Percentiles rank a stretch among this genome's conserved stretches.
Evolutionary conservation across 2,888 invertebrate species (phyloP).

Genomic region (Cryptops parisi): DNA sequence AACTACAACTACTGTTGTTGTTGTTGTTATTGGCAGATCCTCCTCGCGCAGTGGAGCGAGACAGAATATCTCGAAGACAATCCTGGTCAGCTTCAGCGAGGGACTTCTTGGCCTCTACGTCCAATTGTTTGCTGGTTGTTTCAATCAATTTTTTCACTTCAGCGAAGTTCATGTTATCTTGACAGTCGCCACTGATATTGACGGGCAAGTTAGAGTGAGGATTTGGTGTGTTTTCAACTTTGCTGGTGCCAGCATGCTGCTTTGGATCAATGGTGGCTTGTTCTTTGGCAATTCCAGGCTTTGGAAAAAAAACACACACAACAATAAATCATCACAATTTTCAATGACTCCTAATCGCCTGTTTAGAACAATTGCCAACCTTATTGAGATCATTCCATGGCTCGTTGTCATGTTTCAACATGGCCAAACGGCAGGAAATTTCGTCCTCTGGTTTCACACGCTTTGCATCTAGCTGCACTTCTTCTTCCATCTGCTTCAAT

Average conservation of each 20-base stretch:
- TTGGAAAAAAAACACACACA: not conserved
- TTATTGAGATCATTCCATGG: slow-evolving; percentile 12
- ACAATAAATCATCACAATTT: not conserved
- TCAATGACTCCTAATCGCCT: not conserved
- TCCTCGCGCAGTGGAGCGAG: too few relatives aligned
- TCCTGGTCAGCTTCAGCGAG: not conserved
- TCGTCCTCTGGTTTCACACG: slow-evolving; percentile 23
- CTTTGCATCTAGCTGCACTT: slow-evolving; percentile 21
- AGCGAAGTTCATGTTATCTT: slow-evolving; percentile 26
- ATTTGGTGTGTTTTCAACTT: not conserved
- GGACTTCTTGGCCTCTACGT: slow-evolving; percentile 1
- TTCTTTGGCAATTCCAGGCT: slow-evolving; percentile 7
- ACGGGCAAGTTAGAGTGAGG: not conserved
- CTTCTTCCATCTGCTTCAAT: slow-evolving; percentile 13
- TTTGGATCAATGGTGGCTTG: not conserved
- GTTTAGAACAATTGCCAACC: too few relatives aligned
- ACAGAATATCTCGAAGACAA: slow-evolving; percentile 18
- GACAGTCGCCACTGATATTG: slow-evolving; percentile 1
- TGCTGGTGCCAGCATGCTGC: not conserved
- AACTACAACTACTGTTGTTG: not conserved
- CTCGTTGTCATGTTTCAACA: slow-evolving; percentile 45
- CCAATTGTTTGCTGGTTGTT: slow-evolving; percentile 9
- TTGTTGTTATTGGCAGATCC: slow-evolving; percentile 19
- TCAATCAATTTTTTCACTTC: slow-evolving; percentile 40
- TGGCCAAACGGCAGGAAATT: slow-evolving; percentile 25